A percentile compares a stretch with the other conserved stretches of the same genome.
These are phyloP conservation scores for Lagopus leucura DNA, from an alignment of 2,113 vertebrate species.

Conservation along the genomic window DNA sequence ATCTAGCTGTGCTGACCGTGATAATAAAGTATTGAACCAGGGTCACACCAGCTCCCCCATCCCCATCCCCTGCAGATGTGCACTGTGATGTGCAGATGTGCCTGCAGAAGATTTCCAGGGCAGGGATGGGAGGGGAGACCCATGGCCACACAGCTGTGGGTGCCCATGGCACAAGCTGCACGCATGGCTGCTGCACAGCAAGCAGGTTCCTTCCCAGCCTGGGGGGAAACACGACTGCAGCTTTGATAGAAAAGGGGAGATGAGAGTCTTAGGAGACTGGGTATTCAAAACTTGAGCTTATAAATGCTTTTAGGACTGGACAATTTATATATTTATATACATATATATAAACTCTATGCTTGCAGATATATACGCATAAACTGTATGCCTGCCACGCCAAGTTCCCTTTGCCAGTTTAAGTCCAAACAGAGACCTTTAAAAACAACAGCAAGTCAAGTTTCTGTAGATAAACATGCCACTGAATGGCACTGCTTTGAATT, in stretches of 20 bases:
- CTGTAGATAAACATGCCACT: neutral
- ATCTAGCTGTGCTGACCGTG: neutral
- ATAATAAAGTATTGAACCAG: neutral
- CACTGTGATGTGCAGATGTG: too few relatives aligned
- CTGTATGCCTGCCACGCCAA: neutral
- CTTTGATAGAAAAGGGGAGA: neutral
- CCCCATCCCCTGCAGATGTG: neutral
- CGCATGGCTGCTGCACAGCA: neutral
- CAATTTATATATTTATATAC: neutral
- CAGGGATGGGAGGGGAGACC: neutral
- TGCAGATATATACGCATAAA: neutral
- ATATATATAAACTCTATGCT: neutral
- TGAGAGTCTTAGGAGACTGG: neutral
- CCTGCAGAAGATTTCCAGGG: neutral
- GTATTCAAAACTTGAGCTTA: neutral
- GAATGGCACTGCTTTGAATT: neutral
- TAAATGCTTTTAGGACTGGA: neutral
- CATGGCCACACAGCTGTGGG: rapidly evolving
- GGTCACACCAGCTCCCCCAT: neutral
- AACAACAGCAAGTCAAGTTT: neutral
- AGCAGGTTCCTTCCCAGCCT: neutral
- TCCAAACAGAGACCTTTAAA: neutral
- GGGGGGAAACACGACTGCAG: neutral
- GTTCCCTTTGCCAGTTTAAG: neutral
- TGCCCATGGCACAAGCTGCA: neutral